A percentile compares a stretch with the other conserved stretches of the same genome.
Evolutionary conservation across 2,888 invertebrate species (phyloP).

Genomic region (Drosophila quinaria): DNA sequence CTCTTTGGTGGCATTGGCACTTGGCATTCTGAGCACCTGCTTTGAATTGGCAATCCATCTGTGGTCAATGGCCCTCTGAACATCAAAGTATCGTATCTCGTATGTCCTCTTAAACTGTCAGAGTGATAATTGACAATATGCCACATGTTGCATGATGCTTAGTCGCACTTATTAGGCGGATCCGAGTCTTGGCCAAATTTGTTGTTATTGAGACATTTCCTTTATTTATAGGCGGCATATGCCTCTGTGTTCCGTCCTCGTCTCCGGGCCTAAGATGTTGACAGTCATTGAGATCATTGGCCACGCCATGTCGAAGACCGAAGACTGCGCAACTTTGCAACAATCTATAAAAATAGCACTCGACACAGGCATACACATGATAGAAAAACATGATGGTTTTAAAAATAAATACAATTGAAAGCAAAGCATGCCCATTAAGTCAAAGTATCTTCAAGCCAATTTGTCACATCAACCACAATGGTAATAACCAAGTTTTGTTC

Average conservation of each 20-base stretch:
- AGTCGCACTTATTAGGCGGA: conserved; percentile 11
- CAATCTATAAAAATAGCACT: conserved; percentile 66
- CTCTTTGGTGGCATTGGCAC: conserved; percentile 1
- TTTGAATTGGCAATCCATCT: conserved; percentile 10
- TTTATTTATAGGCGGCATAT: conserved; percentile 71
- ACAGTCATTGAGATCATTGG: conserved; percentile 74
- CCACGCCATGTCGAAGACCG: conserved; percentile 47
- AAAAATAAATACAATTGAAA: conserved; percentile 32
- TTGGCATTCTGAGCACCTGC: conserved; percentile 11
- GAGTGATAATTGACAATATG: background rate
- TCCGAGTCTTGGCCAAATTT: conserved; percentile 49
- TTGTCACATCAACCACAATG: conserved; percentile 29
- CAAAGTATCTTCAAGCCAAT: conserved; percentile 19
- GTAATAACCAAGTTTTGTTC: background rate
- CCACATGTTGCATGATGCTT: background rate
- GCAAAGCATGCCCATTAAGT: conserved; percentile 16
- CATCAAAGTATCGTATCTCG: background rate
- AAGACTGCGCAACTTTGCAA: conserved; percentile 72
- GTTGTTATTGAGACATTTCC: conserved; percentile 71
- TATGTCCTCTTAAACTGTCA: conserved; percentile 2
- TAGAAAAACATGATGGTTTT: conserved; percentile 33
- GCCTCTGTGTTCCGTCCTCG: conserved; percentile 17
- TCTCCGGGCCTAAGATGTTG: conserved; percentile 43
- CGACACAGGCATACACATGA: conserved; percentile 33
- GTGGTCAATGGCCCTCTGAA: conserved; percentile 21